These are phyloP conservation scores for Manacus vitellinus DNA, from an alignment of 2,113 vertebrate species.

Conservation along the genomic window DNA sequence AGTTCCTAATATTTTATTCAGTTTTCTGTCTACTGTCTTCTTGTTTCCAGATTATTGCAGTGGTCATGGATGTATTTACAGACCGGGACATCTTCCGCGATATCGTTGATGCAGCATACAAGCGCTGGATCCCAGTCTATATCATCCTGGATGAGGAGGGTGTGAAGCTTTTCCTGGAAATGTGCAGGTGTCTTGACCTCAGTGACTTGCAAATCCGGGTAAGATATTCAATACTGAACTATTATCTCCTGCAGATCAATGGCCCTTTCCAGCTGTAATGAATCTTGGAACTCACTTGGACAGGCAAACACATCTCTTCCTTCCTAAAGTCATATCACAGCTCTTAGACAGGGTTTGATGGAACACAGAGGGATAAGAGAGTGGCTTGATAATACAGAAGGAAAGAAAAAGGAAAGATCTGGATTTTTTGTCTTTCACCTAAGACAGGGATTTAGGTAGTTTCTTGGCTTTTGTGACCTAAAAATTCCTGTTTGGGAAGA, in stretches of 20 bases:
- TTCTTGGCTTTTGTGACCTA: not conserved
- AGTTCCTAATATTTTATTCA: not conserved
- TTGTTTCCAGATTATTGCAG: constrained; percentile 84
- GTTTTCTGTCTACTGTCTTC: not conserved
- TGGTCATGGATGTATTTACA: constrained; percentile 94
- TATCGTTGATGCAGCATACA: constrained; percentile 86
- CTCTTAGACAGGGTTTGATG: not conserved
- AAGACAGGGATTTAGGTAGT: not conserved
- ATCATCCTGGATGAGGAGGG: constrained; percentile 84
- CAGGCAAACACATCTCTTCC: not conserved
- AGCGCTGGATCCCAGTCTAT: constrained; percentile 86
- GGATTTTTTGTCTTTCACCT: not conserved
- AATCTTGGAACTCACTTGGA: not conserved
- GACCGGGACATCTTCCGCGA: constrained; percentile 92
- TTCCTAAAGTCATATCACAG: not conserved
- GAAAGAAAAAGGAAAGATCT: not conserved
- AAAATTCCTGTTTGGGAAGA: not conserved
- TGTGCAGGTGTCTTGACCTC: constrained; percentile 86
- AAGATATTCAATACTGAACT: constrained; percentile 4
- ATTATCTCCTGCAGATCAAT: not conserved
- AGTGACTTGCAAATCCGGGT: constrained; percentile 83
- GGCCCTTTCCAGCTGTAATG: not conserved
- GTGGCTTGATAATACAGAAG: not conserved
- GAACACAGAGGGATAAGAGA: not conserved
- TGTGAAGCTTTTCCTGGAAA: constrained; percentile 87